These are phyloP conservation scores for Halocynthia aurantium DNA, from an alignment of 23 tunicate species.

Conservation along the genomic window DNA sequence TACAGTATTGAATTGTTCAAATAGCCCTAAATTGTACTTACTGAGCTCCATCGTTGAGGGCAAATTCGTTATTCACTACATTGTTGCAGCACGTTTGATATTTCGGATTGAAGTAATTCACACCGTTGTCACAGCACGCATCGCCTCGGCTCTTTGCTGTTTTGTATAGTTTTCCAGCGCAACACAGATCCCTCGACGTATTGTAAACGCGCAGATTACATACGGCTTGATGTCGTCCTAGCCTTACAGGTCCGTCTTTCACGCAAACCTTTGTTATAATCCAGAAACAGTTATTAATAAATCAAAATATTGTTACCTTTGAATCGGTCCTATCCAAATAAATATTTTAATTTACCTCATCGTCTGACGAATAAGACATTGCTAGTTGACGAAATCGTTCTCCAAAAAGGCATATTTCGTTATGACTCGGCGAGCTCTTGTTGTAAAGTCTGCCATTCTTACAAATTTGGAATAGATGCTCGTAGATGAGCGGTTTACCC, in stretches of 20 bases:
- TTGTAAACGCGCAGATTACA: constrained; percentile 14
- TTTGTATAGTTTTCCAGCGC: constrained; percentile 10
- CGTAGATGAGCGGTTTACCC: constrained; percentile 3
- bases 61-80: background rate
- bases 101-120: constrained; percentile 8
- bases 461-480: background rate
- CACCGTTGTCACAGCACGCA: constrained; percentile 16
- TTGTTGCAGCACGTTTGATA: constrained; percentile 8
- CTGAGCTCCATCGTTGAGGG: constrained; percentile 14
- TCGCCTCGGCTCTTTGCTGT: constrained; percentile 6
- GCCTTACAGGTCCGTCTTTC: background rate
- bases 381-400: background rate
- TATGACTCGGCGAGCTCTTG: constrained; percentile 8
- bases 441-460: background rate
- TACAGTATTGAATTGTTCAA: background rate
- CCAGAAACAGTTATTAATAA: background rate
- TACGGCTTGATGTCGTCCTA: constrained; percentile 13
- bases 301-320: background rate
- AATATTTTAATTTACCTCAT: background rate
- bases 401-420: background rate
- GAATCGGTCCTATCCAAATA: too few species aligned
- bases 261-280: constrained; percentile 11
- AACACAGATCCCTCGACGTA: constrained; percentile 26
- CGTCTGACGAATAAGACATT: constrained; percentile 5
- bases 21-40: background rate